Conservation (phyloP, 1,140 invertebrate genomes). For the Halesus radiatus region DNA sequence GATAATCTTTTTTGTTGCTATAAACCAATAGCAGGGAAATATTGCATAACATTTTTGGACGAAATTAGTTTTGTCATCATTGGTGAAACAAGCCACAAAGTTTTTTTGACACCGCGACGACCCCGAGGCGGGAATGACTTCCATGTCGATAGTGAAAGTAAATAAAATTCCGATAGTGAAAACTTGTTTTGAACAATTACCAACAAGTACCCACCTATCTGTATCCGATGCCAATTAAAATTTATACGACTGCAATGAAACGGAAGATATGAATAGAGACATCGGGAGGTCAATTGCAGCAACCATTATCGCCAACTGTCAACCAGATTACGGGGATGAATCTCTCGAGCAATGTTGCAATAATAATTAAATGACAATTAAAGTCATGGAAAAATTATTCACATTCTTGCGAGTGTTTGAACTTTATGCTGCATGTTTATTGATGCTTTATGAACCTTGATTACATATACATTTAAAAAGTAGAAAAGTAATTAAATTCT, state of each 20-base stretch:
- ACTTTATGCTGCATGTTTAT: conserved; percentile 14
- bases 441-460: conserved; percentile 20
- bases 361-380: background rate
- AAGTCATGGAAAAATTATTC: conserved; percentile 12
- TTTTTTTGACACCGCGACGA: too few relatives aligned
- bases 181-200: too few relatives aligned
- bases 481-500: background rate
- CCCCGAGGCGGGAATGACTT: too few relatives aligned
- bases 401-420: conserved; percentile 23
- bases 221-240: too few relatives aligned
- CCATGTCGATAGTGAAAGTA: too few relatives aligned
- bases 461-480: background rate
- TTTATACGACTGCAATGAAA: background rate
- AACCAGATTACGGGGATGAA: background rate
- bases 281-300: background rate
- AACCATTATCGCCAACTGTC: background rate
- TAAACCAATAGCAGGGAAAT: too few relatives aligned
- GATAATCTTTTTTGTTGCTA: too few relatives aligned
- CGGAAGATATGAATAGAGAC: background rate
- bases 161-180: too few relatives aligned
- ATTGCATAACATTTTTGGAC: too few relatives aligned
- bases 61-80: too few relatives aligned
- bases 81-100: too few relatives aligned
- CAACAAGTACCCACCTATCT: too few relatives aligned
- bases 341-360: background rate